These are phyloP conservation scores for Polyergus mexicanus DNA, from an alignment of 1,140 invertebrate species.

Conservation along the genomic window DNA sequence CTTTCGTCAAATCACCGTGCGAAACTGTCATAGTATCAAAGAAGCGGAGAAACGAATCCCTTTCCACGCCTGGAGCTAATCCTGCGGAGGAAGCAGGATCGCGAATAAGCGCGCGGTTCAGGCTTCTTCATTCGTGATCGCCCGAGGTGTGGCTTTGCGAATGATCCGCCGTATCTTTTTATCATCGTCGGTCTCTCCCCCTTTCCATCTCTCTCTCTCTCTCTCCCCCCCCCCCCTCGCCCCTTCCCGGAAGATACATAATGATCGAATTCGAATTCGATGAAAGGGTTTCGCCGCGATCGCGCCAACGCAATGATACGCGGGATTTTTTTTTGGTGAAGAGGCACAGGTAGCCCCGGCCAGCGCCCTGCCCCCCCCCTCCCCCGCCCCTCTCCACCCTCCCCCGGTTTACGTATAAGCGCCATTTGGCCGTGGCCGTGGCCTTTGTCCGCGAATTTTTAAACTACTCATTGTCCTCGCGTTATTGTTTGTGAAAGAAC, in stretches of 20 bases:
- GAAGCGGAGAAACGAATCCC: not conserved
- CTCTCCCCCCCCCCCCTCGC: too few relatives aligned
- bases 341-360: slow-evolving; percentile 58
- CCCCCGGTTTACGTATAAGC: slow-evolving; percentile 63
- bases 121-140: slow-evolving; percentile 20
- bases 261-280: slow-evolving; percentile 53
- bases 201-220: not conserved
- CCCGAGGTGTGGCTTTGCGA: slow-evolving; percentile 69
- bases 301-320: slow-evolving; percentile 40
- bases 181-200: not conserved
- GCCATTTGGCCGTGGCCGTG: slow-evolving; percentile 59
- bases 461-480: slow-evolving; percentile 70
- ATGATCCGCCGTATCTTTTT: slow-evolving; percentile 64
- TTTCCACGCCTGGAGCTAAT: not conserved
- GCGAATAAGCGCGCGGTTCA: slow-evolving; percentile 26
- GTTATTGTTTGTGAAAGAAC: slow-evolving; percentile 71
- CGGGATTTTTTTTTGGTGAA: slow-evolving; percentile 57
- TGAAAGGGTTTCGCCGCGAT: slow-evolving; percentile 70
- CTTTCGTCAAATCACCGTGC: not conserved
- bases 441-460: slow-evolving; percentile 70
- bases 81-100: slow-evolving; percentile 14
- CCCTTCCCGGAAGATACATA: not conserved
- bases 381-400: too few relatives aligned
- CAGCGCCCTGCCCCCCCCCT: not conserved
- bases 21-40: slow-evolving; percentile 22